Evolutionary conservation across 2,113 vertebrate genomes (phyloP).

Genomic region (Sceloporus tristichus): DNA sequence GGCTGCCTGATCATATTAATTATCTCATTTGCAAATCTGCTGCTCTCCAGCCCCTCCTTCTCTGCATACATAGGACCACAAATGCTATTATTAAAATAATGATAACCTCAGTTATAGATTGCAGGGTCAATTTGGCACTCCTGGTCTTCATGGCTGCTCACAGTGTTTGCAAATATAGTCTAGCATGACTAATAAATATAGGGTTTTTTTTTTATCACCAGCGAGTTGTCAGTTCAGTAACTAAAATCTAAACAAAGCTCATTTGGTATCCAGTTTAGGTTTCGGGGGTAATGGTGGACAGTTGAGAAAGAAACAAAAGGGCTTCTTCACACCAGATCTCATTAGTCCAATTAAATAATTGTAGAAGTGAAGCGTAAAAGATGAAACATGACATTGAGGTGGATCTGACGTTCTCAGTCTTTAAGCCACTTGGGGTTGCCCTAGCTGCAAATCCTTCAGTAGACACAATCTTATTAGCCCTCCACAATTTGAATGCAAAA

Average conservation of each 20-base stretch:
- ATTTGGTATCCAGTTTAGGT: slow-evolving; percentile 7
- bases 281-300: background rate
- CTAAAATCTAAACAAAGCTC: background rate
- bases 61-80: background rate
- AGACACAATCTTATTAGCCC: background rate
- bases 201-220: background rate
- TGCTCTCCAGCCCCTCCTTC: background rate
- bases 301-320: slow-evolving; percentile 29
- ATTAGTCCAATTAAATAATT: slow-evolving; percentile 24
- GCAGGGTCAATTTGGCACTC: background rate
- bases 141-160: too few relatives aligned
- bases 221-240: slow-evolving; percentile 2
- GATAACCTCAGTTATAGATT: background rate
- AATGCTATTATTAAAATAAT: slow-evolving; percentile 5
- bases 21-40: background rate
- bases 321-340: slow-evolving; percentile 32
- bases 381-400: slow-evolving; percentile 5
- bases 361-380: slow-evolving; percentile 17
- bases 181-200: background rate
- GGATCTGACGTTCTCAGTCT: background rate
- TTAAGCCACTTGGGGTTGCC: background rate
- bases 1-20: slow-evolving; percentile 22
- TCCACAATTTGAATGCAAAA: background rate
- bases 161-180: slow-evolving; percentile 8
- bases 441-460: too few relatives aligned